These are phyloP conservation scores for Poliocrania exsul DNA, from an alignment of 2,797 vertebrate genomes.

Conservation along the genomic window DNA sequence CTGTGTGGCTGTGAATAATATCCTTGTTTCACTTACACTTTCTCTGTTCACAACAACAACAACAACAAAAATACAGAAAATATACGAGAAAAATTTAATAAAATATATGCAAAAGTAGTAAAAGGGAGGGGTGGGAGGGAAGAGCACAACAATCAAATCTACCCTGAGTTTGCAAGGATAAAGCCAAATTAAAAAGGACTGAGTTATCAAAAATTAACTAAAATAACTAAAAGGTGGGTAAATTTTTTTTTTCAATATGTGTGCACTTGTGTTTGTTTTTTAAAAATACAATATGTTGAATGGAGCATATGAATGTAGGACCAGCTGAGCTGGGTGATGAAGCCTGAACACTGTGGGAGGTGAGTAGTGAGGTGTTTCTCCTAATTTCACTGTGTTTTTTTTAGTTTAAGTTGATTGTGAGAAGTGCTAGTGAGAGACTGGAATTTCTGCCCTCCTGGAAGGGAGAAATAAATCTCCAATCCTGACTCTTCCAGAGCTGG, in stretches of 20 bases:
- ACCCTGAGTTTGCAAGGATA: not conserved
- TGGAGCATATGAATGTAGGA: not conserved
- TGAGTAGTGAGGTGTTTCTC: not conserved
- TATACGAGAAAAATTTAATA: not conserved
- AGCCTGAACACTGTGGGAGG: not conserved
- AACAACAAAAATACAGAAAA: not conserved
- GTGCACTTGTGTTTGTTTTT: not conserved
- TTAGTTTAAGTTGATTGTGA: not conserved
- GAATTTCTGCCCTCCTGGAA: not conserved
- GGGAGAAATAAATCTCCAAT: not conserved
- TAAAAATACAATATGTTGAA: not conserved
- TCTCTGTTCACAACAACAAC: not conserved
- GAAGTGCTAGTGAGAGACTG: not conserved
- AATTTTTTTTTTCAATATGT: not conserved
- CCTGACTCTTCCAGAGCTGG: not conserved
- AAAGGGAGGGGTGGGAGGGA: not conserved
- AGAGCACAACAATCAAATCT: not conserved
- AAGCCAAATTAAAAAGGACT: not conserved
- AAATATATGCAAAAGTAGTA: not conserved
- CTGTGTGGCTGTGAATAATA: conserved; percentile 2
- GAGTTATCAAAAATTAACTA: not conserved
- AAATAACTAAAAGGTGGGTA: not conserved
- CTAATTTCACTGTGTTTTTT: not conserved
- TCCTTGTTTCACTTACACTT: not conserved
- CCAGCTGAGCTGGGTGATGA: not conserved